A percentile compares a stretch with the other conserved stretches of the same genome.
phyloP scores from a whole-genome alignment of 1,140 invertebrate species.

The Odontomachus brunneus region DNA sequence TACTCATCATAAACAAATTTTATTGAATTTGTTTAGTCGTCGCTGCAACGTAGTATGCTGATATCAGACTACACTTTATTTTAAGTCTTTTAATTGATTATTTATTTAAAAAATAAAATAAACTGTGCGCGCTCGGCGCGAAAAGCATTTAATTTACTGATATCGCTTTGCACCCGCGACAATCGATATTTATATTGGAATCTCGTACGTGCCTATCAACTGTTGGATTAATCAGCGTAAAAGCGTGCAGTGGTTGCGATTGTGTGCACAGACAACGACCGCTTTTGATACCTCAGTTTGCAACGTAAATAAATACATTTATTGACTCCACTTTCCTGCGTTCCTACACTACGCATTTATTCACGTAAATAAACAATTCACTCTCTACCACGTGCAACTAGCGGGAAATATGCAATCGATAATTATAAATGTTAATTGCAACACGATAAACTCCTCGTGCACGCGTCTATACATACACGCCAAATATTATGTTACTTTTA shows the following conservation, averaged over 20 bases:
- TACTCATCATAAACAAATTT: too few relatives aligned
- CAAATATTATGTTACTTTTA: too few relatives aligned
- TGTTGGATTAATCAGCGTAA: conserved; percentile 50
- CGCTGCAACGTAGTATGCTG: too few relatives aligned
- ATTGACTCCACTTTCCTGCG: conserved; percentile 40
- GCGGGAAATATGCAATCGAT: conserved; percentile 1
- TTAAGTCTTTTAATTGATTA: background rate
- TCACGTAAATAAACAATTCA: conserved; percentile 39
- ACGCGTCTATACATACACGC: too few relatives aligned
- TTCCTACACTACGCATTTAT: conserved; percentile 10
- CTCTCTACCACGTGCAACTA: background rate
- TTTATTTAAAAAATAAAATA: conserved; percentile 5
- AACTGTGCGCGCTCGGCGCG: background rate
- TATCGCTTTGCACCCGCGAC: background rate
- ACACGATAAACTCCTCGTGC: background rate
- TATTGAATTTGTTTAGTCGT: too few relatives aligned
- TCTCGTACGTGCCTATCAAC: conserved; percentile 44
- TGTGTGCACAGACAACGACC: background rate
- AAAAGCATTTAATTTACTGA: conserved; percentile 26
- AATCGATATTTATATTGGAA: conserved; percentile 10
- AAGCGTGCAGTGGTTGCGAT: conserved; percentile 29
- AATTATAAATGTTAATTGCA: conserved; percentile 27
- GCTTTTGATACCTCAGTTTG: conserved; percentile 41
- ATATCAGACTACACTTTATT: background rate
- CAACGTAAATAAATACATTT: conserved; percentile 51